A percentile compares a stretch with the other conserved stretches of the same genome.
Conservation (phyloP, 64 coral and sea anemone genomes). For the Pachyseris speciosa region DNA sequence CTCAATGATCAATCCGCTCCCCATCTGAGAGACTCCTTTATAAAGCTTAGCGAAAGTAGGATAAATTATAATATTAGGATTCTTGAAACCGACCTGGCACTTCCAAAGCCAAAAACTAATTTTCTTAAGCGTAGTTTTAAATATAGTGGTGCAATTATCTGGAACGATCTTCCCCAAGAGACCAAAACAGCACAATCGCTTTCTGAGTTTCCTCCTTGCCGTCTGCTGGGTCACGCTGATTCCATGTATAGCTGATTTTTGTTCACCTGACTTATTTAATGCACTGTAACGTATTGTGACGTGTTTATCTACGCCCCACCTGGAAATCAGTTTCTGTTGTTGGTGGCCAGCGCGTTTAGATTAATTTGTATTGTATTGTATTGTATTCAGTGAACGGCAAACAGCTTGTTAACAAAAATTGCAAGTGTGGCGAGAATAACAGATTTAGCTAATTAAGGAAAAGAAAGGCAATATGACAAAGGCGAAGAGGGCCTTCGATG, state of each 20-base stretch:
- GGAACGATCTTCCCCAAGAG: slow-evolving; percentile 18
- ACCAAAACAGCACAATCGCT: slow-evolving; percentile 24
- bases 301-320: background rate
- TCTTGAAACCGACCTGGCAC: slow-evolving; percentile 33
- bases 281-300: background rate
- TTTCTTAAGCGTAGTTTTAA: slow-evolving; percentile 13
- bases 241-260: background rate
- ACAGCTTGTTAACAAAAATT: too few species aligned
- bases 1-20: slow-evolving; percentile 30
- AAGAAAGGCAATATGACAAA: too few species aligned
- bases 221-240: background rate
- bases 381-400: too few species aligned
- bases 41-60: slow-evolving; percentile 6
- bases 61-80: slow-evolving; percentile 39
- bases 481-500: too few species aligned
- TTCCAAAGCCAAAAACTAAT: slow-evolving; percentile 45
- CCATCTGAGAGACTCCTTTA: slow-evolving; percentile 24
- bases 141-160: background rate
- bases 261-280: background rate
- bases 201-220: background rate
- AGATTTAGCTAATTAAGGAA: too few species aligned
- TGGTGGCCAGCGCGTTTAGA: background rate
- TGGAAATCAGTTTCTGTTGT: background rate
- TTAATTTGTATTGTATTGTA: too few species aligned
- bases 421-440: too few species aligned